phyloP scores from a whole-genome alignment of 2,797 vertebrate genomes.

The Coluber constrictor region DNA sequence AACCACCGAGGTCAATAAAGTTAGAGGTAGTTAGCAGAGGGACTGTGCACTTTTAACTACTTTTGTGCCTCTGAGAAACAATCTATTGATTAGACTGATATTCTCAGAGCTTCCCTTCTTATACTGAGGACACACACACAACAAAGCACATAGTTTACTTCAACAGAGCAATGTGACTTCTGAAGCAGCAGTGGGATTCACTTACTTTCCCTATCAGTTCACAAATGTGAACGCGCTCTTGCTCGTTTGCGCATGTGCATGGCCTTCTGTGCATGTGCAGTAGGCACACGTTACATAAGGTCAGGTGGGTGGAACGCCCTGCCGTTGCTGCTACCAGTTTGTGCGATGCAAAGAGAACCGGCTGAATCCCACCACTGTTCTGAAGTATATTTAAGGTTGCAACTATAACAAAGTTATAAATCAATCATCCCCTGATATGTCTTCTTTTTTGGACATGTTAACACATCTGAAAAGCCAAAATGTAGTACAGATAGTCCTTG shows the following conservation, averaged over 20 bases:
- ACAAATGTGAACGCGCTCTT: no score
- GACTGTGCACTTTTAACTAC: background rate
- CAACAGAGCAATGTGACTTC: background rate
- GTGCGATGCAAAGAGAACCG: accelerated
- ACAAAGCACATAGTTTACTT: background rate
- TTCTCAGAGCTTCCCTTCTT: background rate
- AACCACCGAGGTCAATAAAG: background rate
- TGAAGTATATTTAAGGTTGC: background rate
- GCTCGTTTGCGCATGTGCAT: no score
- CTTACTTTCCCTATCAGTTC: no score
- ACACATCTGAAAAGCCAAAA: background rate
- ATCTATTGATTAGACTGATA: background rate
- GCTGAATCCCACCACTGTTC: background rate
- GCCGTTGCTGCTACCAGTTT: no score
- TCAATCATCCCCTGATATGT: background rate
- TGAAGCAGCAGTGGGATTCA: background rate
- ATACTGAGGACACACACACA: background rate
- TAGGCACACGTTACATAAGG: no score
- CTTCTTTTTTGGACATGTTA: background rate
- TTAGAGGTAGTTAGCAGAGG: background rate
- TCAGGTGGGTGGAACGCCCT: no score
- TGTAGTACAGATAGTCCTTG: background rate
- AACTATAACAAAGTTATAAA: background rate
- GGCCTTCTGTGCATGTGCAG: no score
- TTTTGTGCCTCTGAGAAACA: background rate